Conservation (phyloP, 2,888 invertebrate species). For the Spodoptera picta region DNA sequence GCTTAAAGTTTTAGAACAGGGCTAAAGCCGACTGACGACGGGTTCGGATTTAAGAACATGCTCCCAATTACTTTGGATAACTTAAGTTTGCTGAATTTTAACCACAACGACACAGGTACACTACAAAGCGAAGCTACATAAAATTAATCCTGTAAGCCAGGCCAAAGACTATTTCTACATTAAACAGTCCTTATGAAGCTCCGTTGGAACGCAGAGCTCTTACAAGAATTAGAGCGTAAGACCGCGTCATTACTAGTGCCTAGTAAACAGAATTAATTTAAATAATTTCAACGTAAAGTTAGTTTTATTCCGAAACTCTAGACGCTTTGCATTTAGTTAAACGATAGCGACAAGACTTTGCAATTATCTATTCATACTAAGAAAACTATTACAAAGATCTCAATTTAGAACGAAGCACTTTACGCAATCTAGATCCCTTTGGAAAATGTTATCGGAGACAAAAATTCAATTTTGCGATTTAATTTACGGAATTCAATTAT, state of each 20-base stretch:
- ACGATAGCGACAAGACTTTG: slow-evolving; percentile 9
- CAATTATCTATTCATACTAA: slow-evolving; percentile 17
- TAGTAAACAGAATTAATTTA: slow-evolving; percentile 13
- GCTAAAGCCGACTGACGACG: neutral
- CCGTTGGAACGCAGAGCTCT: neutral
- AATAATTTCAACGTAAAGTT: slow-evolving; percentile 21
- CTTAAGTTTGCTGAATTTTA: slow-evolving; percentile 5
- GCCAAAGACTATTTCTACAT: slow-evolving; percentile 13
- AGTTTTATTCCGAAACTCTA: neutral
- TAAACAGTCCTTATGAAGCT: slow-evolving; percentile 11
- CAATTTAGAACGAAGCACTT: slow-evolving; percentile 23
- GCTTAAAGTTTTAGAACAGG: neutral
- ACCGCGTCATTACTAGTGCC: slow-evolving; percentile 2
- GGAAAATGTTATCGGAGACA: slow-evolving; percentile 15
- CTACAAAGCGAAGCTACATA: slow-evolving; percentile 4
- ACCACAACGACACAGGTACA: neutral
- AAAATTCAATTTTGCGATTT: slow-evolving; percentile 41
- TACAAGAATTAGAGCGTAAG: slow-evolving; percentile 22
- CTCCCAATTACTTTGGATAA: slow-evolving; percentile 14
- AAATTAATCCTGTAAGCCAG: slow-evolving; percentile 17
- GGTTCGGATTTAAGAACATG: neutral
- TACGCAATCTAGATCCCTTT: slow-evolving; percentile 17
- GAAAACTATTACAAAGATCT: slow-evolving; percentile 21
- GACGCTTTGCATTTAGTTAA: neutral
- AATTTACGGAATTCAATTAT: slow-evolving; percentile 42